A percentile compares a stretch with the other conserved stretches of the same genome.
phyloP scores from a whole-genome alignment of 2,888 invertebrate species.

The Amiota mariae region DNA sequence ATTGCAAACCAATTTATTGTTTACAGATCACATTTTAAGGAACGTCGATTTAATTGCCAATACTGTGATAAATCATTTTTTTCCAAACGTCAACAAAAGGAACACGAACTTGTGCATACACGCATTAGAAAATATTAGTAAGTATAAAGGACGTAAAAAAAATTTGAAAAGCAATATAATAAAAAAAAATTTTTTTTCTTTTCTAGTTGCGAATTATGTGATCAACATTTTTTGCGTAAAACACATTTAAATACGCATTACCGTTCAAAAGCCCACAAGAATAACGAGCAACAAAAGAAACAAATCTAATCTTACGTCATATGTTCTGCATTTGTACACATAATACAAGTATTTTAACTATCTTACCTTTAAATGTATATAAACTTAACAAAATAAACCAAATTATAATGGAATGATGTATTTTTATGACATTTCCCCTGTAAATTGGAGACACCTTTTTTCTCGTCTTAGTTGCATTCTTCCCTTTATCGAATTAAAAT shows the following conservation, averaged over 20 bases:
- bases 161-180: background rate
- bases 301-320: too few relatives aligned
- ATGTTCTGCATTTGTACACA: too few relatives aligned
- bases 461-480: too few relatives aligned
- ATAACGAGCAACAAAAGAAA: background rate
- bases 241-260: constrained; percentile 50
- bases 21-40: background rate
- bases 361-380: too few relatives aligned
- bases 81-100: background rate
- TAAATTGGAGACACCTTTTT: too few relatives aligned
- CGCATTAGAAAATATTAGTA: background rate
- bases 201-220: constrained; percentile 54
- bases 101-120: background rate
- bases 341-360: too few relatives aligned
- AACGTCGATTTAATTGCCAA: background rate
- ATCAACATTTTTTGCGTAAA: constrained; percentile 53
- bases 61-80: constrained; percentile 7
- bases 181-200: background rate
- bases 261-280: constrained; percentile 56
- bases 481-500: too few relatives aligned
- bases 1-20: background rate
- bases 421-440: too few relatives aligned
- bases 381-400: too few relatives aligned
- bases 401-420: too few relatives aligned
- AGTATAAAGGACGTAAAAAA: background rate